These are phyloP conservation scores for Tinea pellionella DNA, from an alignment of 2,888 invertebrate genomes.

Conservation along the genomic window DNA sequence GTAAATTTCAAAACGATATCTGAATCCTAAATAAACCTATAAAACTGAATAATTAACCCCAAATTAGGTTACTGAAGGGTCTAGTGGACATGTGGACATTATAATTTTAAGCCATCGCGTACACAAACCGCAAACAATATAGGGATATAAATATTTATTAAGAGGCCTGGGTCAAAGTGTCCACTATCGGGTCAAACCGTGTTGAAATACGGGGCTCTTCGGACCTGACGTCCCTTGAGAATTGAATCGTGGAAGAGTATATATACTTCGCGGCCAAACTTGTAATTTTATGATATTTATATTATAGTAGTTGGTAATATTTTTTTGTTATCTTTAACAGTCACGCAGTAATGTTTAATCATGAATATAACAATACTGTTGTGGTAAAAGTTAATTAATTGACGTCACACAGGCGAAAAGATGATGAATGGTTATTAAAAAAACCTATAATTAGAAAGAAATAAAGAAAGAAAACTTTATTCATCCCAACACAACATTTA, in stretches of 20 bases:
- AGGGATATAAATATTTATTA: slow-evolving; percentile 65
- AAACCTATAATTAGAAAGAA: too few relatives aligned
- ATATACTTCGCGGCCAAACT: background rate
- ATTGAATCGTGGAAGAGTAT: background rate
- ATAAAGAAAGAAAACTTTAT: too few relatives aligned
- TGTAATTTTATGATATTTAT: slow-evolving; percentile 5
- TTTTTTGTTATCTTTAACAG: background rate
- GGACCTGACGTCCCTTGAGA: slow-evolving; percentile 20
- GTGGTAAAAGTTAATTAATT: too few relatives aligned
- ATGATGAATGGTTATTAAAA: too few relatives aligned
- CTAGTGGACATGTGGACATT: slow-evolving; percentile 19
- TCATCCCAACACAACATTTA: too few relatives aligned
- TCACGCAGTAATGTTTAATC: background rate
- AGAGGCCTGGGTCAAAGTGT: slow-evolving; percentile 44
- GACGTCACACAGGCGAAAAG: too few relatives aligned
- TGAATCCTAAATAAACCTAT: slow-evolving; percentile 43
- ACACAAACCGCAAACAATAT: slow-evolving; percentile 41
- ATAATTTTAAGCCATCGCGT: slow-evolving; percentile 30
- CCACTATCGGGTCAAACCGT: slow-evolving; percentile 51
- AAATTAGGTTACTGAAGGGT: slow-evolving; percentile 20
- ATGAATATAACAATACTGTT: background rate
- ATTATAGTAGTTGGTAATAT: background rate
- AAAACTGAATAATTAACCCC: slow-evolving; percentile 40
- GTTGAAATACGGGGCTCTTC: slow-evolving; percentile 54
- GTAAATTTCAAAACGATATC: background rate